Base-by-base conservation (phyloP, 2,113 vertebrate genomes). In the Oryzias melastigma region DNA sequence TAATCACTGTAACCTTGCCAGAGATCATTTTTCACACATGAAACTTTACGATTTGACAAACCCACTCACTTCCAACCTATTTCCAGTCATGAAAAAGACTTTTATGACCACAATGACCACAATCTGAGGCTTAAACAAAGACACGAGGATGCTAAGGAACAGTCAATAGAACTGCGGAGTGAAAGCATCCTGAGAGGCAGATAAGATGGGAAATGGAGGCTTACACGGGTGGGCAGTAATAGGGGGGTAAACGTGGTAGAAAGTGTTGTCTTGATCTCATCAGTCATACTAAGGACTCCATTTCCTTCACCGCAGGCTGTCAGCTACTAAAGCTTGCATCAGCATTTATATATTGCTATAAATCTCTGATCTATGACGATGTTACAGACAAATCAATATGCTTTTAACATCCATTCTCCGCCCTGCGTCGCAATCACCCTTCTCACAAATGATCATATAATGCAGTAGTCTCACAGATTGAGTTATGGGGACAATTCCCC, bases 361-460 rank as follows among this genome's bases (percentile, higher is more conserved):
- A 89, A 88, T 89, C 85, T 82, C 78, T 71, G 85, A 90, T 89
- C 79, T 84, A 91, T 86, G 86, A 91, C 83, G 88, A 87, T 87
- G 89, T 90, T 91, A 90, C 85, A 85, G 87, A 87, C 87, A 87
- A 91, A 91, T 91, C 90, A 89, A 91, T 91, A 91, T 91, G 88
- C 89, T 91, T 91, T 90, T 91, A 91, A 91, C 90, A 91, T 89
- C 90, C 87, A 90, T 90, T 87, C 85, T 82, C 83, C 81, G 82
- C 65, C 77, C 84, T 53, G 66, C 70, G 65, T 80, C 71, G 71
- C 81, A 86, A 85, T 85, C 82, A 75, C 81, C 81, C 71, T 47
- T 62, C 75, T 85, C 81, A 83, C 89, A 90, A 91, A 91, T 89
- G 89, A 84, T 86, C 87, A 87, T 89, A 88, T 90, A 90, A 91